Evolutionary conservation across 37 sponge, comb jelly and placozoan species (phyloP).

Genomic region (Dysidea cf. avara): DNA sequence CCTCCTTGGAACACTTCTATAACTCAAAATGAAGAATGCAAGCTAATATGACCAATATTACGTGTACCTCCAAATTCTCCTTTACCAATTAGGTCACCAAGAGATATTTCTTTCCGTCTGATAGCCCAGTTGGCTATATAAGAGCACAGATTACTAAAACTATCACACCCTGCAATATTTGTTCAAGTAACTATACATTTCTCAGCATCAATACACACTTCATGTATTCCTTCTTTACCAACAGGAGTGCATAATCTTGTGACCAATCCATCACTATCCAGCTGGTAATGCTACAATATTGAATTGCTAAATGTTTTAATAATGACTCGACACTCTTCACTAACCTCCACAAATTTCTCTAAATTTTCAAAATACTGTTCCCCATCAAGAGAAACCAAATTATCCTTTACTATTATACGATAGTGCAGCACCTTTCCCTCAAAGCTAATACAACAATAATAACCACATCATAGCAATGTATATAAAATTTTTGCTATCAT

Average conservation of each 20-base stretch:
- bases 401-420: constrained; percentile 52
- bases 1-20: constrained; percentile 91
- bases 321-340: not conserved
- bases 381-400: constrained; percentile 83
- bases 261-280: constrained; percentile 85
- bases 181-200: constrained; percentile 83
- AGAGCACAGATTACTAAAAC: not conserved
- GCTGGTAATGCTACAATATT: constrained; percentile 81
- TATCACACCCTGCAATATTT: constrained; percentile 6
- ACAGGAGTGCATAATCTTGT: constrained; percentile 67
- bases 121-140: constrained; percentile 91
- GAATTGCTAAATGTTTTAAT: not conserved
- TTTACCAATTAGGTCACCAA: constrained; percentile 70
- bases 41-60: not conserved
- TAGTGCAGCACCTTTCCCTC: constrained; percentile 86
- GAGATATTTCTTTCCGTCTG: constrained; percentile 43
- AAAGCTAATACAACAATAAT: no score
- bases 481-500: no score
- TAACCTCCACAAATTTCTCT: constrained; percentile 84
- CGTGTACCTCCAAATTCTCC: constrained; percentile 97
- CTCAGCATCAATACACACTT: constrained; percentile 55
- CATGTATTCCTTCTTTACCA: constrained; percentile 60
- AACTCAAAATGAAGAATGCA: not conserved
- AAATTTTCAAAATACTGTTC: constrained; percentile 92
- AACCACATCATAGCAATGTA: no score